A percentile compares a stretch with the other conserved stretches of the same genome.
These are phyloP conservation scores for Thryonomys swinderianus DNA, from an alignment of 2,113 vertebrate species.

Conservation along the genomic window DNA sequence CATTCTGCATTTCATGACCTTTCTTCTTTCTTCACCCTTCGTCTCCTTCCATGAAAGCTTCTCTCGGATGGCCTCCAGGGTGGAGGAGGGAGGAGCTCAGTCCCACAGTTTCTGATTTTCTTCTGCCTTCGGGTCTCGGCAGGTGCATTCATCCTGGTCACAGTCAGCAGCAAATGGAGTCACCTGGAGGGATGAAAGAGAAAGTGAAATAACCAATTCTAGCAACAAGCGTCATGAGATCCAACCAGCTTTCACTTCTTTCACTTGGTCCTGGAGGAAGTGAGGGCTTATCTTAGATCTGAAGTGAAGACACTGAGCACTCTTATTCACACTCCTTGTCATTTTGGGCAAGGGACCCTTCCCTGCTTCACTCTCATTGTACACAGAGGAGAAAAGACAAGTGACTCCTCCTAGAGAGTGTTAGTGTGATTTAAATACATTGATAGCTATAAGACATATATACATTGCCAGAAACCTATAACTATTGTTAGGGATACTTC, in stretches of 20 bases:
- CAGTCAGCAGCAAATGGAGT: conserved; percentile 97
- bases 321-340: no score
- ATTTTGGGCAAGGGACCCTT: background rate
- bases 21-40: background rate
- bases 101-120: conserved; percentile 90
- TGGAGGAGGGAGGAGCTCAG: conserved; percentile 39
- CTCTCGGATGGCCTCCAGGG: conserved; percentile 52
- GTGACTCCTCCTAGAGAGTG: background rate
- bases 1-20: background rate
- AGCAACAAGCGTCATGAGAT: background rate
- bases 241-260: background rate
- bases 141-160: conserved; percentile 95
- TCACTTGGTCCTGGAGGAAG: background rate
- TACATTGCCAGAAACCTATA: background rate
- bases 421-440: background rate
- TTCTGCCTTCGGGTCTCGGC: conserved; percentile 94
- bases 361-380: background rate
- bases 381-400: background rate
- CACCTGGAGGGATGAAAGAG: conserved; percentile 86
- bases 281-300: background rate
- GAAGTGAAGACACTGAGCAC: background rate
- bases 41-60: background rate
- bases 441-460: background rate
- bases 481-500: background rate
- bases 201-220: background rate